A percentile compares a stretch with the other conserved stretches of the same genome.
These are phyloP conservation scores for Aradophagus sp. DNA, from an alignment of 1,140 invertebrate species.

Conservation along the genomic window DNA sequence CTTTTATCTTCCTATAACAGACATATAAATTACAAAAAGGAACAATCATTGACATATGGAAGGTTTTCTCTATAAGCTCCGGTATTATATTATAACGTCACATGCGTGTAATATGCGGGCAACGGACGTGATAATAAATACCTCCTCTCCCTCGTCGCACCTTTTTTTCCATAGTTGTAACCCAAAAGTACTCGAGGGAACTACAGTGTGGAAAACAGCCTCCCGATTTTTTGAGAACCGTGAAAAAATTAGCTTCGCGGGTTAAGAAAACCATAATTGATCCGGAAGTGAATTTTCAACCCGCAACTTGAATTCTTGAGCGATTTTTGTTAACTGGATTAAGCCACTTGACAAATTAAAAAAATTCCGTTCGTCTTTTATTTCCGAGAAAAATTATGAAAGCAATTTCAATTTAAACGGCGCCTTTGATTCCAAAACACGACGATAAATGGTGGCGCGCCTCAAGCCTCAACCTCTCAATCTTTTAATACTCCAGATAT, in stretches of 20 bases:
- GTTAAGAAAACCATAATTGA: no score
- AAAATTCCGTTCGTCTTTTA: conserved; percentile 16
- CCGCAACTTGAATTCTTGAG: conserved; percentile 14
- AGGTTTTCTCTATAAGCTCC: conserved; percentile 19
- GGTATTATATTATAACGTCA: neutral
- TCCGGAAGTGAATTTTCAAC: conserved; percentile 24
- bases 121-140: conserved; percentile 18
- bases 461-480: conserved; percentile 11
- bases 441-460: neutral
- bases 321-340: conserved; percentile 26
- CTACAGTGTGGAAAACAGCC: no score
- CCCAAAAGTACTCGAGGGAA: no score
- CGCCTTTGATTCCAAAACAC: conserved; percentile 3
- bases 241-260: no score
- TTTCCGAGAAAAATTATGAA: conserved; percentile 26
- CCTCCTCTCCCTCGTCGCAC: neutral
- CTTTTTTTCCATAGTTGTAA: conserved; percentile 2
- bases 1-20: conserved; percentile 37
- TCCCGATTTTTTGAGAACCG: no score
- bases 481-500: conserved; percentile 49
- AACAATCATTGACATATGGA: conserved; percentile 36
- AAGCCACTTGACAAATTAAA: conserved; percentile 17
- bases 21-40: conserved; percentile 22
- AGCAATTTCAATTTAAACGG: conserved; percentile 23
- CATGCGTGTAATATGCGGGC: conserved; percentile 8